Evolutionary conservation across 2,888 invertebrate genomes (phyloP).

Genomic region (Mechanitis messenoides): DNA sequence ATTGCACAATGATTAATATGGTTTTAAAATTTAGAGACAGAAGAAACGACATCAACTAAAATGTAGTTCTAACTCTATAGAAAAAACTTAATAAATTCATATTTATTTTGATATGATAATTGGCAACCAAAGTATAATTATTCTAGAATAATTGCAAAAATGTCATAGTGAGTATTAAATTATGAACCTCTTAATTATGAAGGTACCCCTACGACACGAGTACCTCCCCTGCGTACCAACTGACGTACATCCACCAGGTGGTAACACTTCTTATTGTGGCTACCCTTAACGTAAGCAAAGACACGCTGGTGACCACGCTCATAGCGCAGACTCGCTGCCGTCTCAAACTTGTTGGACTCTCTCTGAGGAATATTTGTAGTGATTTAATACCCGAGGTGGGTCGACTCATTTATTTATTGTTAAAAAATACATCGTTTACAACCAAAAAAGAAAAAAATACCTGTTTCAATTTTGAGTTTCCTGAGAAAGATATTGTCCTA

Average conservation of each 20-base stretch:
- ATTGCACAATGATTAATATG: too few relatives aligned
- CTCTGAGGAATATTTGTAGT: conserved; percentile 45
- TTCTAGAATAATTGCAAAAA: neutral
- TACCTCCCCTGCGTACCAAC: conserved; percentile 58
- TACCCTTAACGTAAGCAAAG: conserved; percentile 68
- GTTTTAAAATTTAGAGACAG: too few relatives aligned
- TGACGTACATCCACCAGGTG: conserved; percentile 63
- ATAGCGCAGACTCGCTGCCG: conserved; percentile 68
- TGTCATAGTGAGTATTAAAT: neutral
- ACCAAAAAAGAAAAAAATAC: too few relatives aligned
- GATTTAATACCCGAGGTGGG: conserved; percentile 33
- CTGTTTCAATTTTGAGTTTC: too few relatives aligned
- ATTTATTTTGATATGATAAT: too few relatives aligned
- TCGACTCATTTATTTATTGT: neutral
- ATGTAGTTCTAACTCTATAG: too few relatives aligned
- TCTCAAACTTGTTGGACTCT: conserved; percentile 57
- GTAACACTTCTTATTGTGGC: conserved; percentile 60
- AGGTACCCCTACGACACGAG: conserved; percentile 69
- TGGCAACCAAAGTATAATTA: too few relatives aligned
- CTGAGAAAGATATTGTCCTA: too few relatives aligned
- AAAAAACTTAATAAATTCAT: too few relatives aligned
- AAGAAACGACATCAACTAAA: too few relatives aligned
- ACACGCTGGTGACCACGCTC: conserved; percentile 61
- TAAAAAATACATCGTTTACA: too few relatives aligned
- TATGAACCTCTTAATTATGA: neutral